Base-by-base conservation (phyloP, 2,113 vertebrate species). In the Spea bombifrons region DNA sequence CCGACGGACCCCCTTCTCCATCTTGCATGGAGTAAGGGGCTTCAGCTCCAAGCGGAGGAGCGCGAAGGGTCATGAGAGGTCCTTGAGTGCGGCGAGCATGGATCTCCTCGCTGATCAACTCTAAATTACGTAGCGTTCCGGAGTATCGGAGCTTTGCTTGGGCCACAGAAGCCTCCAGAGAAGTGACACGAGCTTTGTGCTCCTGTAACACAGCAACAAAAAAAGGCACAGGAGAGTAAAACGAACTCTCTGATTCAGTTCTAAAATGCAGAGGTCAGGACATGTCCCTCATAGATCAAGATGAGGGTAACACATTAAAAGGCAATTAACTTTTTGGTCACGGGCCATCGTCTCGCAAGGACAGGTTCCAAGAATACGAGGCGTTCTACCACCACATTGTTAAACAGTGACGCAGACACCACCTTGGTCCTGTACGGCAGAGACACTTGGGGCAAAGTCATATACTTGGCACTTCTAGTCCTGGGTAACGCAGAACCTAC, bases 41-140 rank as follows among this genome's bases (percentile, higher is more conserved):
- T 59, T 66, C 70, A 8, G 61, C 80, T 30, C 63, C 53, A 2
- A 64, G 75, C n/a, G 75, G 80, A 1, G 75, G 74, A 69, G 73
- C 50, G 8, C 50, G 48, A 7, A 61, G 44, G 0, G 70, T 52
- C 48, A 80, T 44, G 0, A 85, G 66, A 0, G 55, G 82, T 1
- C 84, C 83, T 1, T 45, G 85, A 71, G 74, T 85, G 66, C 89
- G 92, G 17, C 89, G 92, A 0, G 94, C 93, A 0, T 97, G 96
- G 75, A 97, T 97, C 83, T 97, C 94, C 75, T 97, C 96, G 0
- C 95, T 97, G 89, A 97, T 97, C 87, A 94, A 92, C 72, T 97
- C 96, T 84, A 97, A 88, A 88, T 95, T 97, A 3, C 95, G 86
- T 17, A 97, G 86, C 6, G 96, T 95, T 3, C 95, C 91, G 0